phyloP scores from a whole-genome alignment of 2,113 vertebrate species.

The Hippocampus comes region DNA sequence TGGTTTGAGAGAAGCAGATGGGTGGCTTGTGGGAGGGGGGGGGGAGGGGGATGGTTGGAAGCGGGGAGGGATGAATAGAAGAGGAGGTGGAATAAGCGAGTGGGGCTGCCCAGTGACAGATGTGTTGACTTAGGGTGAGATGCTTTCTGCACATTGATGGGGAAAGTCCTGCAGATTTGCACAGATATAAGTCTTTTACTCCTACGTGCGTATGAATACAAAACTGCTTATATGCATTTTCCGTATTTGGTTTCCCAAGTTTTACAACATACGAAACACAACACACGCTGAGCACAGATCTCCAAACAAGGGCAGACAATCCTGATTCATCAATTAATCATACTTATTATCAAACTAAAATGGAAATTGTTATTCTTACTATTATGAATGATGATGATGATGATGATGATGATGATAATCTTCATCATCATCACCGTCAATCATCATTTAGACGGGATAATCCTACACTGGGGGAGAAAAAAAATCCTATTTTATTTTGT shows the following conservation, averaged over 20 bases:
- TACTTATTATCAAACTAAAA: too few relatives aligned
- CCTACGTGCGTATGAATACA: not conserved
- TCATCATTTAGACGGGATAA: too few relatives aligned
- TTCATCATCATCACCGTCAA: too few relatives aligned
- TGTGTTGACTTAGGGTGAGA: constrained; percentile 48
- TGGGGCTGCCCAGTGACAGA: constrained; percentile 41
- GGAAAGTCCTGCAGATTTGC: constrained; percentile 15
- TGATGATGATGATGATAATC: too few relatives aligned
- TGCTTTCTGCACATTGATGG: constrained; percentile 18
- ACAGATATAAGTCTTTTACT: not conserved
- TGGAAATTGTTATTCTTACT: too few relatives aligned
- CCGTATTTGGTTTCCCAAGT: not conserved
- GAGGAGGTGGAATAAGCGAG: constrained; percentile 26
- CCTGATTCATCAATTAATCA: not conserved
- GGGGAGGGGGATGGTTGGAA: constrained; percentile 7
- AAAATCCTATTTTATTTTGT: too few relatives aligned
- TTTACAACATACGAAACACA: too few relatives aligned
- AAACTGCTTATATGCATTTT: not conserved
- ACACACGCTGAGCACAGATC: not conserved
- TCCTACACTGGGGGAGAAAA: too few relatives aligned
- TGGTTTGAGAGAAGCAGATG: constrained; percentile 42
- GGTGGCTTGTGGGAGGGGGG: constrained; percentile 23
- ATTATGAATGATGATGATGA: too few relatives aligned
- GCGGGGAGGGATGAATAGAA: constrained; percentile 14
- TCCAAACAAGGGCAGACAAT: not conserved